These are phyloP conservation scores for Tuta absoluta DNA, from an alignment of 2,888 invertebrate genomes.

Conservation along the genomic window DNA sequence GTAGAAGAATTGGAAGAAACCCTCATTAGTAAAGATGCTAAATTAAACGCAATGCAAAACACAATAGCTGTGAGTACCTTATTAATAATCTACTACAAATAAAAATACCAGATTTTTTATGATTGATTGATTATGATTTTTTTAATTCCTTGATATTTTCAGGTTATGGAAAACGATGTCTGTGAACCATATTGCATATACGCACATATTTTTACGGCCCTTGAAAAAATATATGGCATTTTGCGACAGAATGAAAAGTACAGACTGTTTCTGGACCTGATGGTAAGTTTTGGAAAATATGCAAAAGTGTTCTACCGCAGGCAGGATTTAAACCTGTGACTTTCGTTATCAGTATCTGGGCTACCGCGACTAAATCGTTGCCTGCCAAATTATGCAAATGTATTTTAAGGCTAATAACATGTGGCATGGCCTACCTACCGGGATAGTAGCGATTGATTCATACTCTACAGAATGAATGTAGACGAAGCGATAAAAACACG, in stretches of 20 bases:
- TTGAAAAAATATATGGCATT: constrained; percentile 70
- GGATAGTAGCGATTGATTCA: no score
- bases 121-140: no score
- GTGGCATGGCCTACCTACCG: no score
- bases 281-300: constrained; percentile 49
- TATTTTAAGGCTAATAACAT: no score
- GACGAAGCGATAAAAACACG: no score
- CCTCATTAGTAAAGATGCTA: constrained; percentile 71
- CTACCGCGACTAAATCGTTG: no score
- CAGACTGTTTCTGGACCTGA: constrained; percentile 61
- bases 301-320: no score
- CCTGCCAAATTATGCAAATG: no score
- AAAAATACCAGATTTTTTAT: no score
- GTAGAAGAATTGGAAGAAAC: constrained; percentile 64
- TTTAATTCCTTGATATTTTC: neutral
- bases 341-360: no score
- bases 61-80: constrained; percentile 61
- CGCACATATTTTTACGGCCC: constrained; percentile 72
- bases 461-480: no score
- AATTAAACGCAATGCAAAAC: constrained; percentile 70
- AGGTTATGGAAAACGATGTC: constrained; percentile 75
- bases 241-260: constrained; percentile 71
- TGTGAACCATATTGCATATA: constrained; percentile 74
- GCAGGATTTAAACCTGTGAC: no score
- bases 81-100: neutral